phyloP scores from a whole-genome alignment of 2,888 invertebrate genomes.

The Schizotus pectinicornis region DNA sequence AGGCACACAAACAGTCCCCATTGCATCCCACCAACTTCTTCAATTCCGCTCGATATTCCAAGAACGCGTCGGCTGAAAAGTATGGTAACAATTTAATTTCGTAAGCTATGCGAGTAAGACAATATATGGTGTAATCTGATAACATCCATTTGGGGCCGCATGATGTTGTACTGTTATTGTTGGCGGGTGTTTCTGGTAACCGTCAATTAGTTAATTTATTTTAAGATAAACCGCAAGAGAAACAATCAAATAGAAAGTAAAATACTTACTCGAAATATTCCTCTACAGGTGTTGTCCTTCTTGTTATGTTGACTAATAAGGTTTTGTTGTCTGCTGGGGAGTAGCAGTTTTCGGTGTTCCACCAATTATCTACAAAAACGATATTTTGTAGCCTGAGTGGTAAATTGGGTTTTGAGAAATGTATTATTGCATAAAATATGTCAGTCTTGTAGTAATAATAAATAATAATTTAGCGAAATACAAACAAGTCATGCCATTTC shows the following conservation, averaged over 20 bases:
- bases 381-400: too few species aligned
- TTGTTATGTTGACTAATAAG: slow-evolving; percentile 26
- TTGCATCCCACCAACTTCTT: slow-evolving; percentile 69
- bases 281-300: slow-evolving; percentile 61
- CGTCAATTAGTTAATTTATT: not conserved
- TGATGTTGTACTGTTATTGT: not conserved
- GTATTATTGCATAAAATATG: too few species aligned
- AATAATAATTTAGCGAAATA: too few species aligned
- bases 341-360: slow-evolving; percentile 69
- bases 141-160: not conserved
- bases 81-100: too few species aligned
- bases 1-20: slow-evolving; percentile 73
- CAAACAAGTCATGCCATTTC: too few species aligned
- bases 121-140: too few species aligned
- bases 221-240: not conserved
- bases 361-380: slow-evolving; percentile 63
- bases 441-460: slow-evolving; percentile 4
- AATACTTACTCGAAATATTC: slow-evolving; percentile 66
- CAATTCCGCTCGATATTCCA: slow-evolving; percentile 65
- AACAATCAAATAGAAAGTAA: not conserved
- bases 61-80: slow-evolving; percentile 66
- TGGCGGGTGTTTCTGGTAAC: too few species aligned
- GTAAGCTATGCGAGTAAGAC: too few species aligned
- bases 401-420: too few species aligned
- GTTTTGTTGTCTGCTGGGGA: slow-evolving; percentile 34